These are phyloP conservation scores for Echiichthys vipera DNA, from an alignment of 2,797 vertebrate genomes.

Conservation along the genomic window DNA sequence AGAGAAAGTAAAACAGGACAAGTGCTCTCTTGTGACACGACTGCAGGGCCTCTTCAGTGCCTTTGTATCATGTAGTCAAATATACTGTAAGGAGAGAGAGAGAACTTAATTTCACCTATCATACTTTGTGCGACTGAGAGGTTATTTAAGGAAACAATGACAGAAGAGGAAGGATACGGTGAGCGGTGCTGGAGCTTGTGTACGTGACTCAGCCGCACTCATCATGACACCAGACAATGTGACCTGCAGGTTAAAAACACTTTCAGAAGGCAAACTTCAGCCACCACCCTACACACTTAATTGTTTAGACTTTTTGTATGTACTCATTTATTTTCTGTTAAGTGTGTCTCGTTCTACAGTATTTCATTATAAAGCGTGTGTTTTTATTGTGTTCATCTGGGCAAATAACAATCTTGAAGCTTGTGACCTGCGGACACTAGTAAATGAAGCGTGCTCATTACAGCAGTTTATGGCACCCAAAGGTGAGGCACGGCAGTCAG, in stretches of 20 bases:
- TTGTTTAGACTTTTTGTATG: no score
- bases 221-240: constrained; percentile 52
- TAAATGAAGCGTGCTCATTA: neutral
- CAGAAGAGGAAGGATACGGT: constrained; percentile 46
- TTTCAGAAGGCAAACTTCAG: neutral
- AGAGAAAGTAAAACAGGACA: no score
- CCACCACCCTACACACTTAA: no score
- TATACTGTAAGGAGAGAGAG: neutral
- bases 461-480: constrained; percentile 4
- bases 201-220: constrained; percentile 67
- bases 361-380: no score
- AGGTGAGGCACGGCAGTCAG: neutral
- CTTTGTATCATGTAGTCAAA: neutral
- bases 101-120: neutral
- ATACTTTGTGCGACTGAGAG: neutral
- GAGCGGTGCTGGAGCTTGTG: constrained; percentile 30
- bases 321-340: no score
- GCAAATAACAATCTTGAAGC: no score
- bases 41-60: no score
- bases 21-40: no score
- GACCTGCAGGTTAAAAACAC: constrained; percentile 31
- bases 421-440: no score
- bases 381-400: no score
- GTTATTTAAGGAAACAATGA: constrained; percentile 55
- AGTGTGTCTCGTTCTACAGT: no score